Percentiles rank a stretch among this genome's conserved stretches.
phyloP scores from a whole-genome alignment of 2,888 invertebrate genomes.

The Tachina lurida region DNA sequence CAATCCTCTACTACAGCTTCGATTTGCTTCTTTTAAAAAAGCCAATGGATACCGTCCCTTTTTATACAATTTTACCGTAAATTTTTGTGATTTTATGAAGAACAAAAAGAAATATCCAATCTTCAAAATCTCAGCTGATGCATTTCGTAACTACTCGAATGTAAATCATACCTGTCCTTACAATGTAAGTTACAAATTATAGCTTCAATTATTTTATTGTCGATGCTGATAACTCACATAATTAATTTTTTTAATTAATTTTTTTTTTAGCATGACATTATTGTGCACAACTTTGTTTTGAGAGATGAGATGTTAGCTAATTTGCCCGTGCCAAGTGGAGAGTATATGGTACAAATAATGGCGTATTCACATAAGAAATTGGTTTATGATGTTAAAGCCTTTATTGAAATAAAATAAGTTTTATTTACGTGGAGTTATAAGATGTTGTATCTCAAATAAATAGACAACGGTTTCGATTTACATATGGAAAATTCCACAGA shows the following conservation, averaged over 20 bases:
- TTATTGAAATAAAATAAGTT: neutral
- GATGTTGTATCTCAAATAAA: too few species aligned
- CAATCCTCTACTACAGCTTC: neutral
- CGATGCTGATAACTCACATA: too few species aligned
- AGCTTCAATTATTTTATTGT: too few species aligned
- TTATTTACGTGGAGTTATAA: neutral
- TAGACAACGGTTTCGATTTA: neutral
- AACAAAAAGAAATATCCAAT: neutral
- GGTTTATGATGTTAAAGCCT: neutral
- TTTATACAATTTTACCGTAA: neutral
- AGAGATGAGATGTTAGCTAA: constrained; percentile 28
- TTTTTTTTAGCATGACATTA: constrained; percentile 55
- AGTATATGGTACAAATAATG: constrained; percentile 6
- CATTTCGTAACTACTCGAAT: constrained; percentile 25
- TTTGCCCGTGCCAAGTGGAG: constrained; percentile 58
- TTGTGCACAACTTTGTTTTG: constrained; percentile 52
- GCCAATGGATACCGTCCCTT: neutral
- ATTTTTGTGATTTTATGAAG: too few species aligned
- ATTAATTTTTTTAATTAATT: neutral
- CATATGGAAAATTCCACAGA: too few species aligned
- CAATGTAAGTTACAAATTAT: constrained; percentile 30
- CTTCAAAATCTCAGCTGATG: neutral
- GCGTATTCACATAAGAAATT: neutral
- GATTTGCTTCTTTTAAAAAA: neutral
- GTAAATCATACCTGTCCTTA: constrained; percentile 68